phyloP scores from a whole-genome alignment of 2,888 invertebrate genomes.

The Lithophane socia region DNA sequence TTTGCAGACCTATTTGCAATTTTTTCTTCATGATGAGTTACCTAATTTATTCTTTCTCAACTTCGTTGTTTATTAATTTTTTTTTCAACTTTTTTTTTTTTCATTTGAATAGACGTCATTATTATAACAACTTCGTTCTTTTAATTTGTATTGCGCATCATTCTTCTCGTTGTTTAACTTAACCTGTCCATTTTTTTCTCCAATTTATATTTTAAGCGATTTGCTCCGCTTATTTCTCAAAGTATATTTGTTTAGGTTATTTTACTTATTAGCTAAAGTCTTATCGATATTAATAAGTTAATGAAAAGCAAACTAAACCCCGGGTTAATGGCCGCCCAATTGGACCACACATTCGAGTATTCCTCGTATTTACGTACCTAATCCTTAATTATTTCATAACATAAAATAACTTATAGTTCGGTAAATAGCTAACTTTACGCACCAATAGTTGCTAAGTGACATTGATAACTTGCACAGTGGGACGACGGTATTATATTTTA shows the following conservation, averaged over 20 bases:
- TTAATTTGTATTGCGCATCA: background rate
- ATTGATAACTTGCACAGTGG: constrained; percentile 44
- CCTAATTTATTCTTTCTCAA: constrained; percentile 8
- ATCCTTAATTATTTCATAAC: constrained; percentile 6
- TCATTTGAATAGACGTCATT: too few species aligned
- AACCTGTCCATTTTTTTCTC: background rate
- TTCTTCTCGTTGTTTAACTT: background rate
- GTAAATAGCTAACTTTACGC: constrained; percentile 27
- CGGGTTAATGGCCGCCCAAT: background rate
- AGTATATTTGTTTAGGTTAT: constrained; percentile 10
- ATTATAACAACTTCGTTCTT: too few species aligned
- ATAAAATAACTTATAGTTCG: background rate
- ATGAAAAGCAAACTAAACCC: background rate
- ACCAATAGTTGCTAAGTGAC: constrained; percentile 30
- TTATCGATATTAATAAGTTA: background rate
- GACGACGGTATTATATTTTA: constrained; percentile 31
- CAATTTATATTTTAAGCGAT: background rate
- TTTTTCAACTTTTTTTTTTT: too few species aligned
- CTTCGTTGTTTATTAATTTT: too few species aligned
- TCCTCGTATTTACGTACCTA: background rate
- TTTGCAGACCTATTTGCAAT: constrained; percentile 6
- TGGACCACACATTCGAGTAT: background rate
- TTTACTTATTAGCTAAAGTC: constrained; percentile 22
- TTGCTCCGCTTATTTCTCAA: background rate
- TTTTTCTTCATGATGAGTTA: background rate